Evolutionary conservation across 92 coral and sea anemone species (phyloP).

Genomic region (Palythoa grandis): DNA sequence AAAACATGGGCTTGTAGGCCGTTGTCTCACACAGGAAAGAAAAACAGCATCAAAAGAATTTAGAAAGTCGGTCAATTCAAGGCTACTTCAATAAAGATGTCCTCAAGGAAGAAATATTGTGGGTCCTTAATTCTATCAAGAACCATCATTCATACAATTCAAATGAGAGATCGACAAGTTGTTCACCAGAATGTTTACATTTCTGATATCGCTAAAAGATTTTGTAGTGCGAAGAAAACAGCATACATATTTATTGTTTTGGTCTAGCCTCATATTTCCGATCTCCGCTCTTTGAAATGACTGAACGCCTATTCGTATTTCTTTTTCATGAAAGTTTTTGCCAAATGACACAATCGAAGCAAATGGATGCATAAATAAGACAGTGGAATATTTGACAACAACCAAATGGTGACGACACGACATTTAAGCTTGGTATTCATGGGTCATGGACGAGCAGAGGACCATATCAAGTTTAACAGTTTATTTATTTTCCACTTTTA

Average conservation of each 20-base stretch:
- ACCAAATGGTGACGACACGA: background rate
- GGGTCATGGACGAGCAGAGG: background rate
- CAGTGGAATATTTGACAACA: slow-evolving; percentile 8
- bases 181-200: slow-evolving; percentile 49
- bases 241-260: slow-evolving; percentile 41
- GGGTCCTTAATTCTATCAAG: background rate
- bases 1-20: too few relatives aligned
- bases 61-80: too few relatives aligned
- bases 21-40: too few relatives aligned
- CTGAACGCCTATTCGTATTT: slow-evolving; percentile 28
- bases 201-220: slow-evolving; percentile 48
- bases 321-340: slow-evolving; percentile 39
- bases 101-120: background rate
- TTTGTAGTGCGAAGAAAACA: slow-evolving; percentile 52
- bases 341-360: slow-evolving; percentile 44
- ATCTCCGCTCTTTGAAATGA: slow-evolving; percentile 19
- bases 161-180: too few relatives aligned
- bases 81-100: background rate
- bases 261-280: background rate
- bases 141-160: too few relatives aligned
- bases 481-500: too few relatives aligned
- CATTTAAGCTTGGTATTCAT: background rate
- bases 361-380: background rate
- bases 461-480: background rate
- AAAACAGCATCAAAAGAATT: too few relatives aligned